Percentiles rank a stretch among this genome's conserved stretches.
Conservation (phyloP, 2,888 invertebrate genomes). For the Heliconius sara region DNA sequence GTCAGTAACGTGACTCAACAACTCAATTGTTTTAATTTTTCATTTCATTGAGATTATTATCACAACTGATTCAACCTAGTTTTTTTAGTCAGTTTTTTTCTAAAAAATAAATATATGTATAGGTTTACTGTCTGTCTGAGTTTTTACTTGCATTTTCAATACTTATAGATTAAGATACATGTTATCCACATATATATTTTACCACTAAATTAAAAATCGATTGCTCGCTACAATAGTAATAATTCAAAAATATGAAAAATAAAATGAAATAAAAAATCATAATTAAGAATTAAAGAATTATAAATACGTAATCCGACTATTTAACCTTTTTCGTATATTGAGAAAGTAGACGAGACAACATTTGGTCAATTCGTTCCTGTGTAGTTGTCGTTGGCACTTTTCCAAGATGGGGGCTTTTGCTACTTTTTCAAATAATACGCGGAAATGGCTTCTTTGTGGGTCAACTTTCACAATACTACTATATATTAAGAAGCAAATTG, state of each 20-base stretch:
- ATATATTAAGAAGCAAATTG: neutral
- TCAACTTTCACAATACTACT: slow-evolving; percentile 2
- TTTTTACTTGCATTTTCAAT: neutral
- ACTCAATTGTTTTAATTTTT: too few relatives aligned
- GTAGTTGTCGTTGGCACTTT: neutral
- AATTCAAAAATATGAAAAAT: neutral
- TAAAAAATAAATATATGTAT: neutral
- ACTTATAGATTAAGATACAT: too few relatives aligned
- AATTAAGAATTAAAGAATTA: too few relatives aligned
- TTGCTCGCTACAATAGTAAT: neutral
- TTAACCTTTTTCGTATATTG: slow-evolving; percentile 7
- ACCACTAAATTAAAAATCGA: too few relatives aligned
- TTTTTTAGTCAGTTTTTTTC: neutral
- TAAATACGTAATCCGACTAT: neutral
- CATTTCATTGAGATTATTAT: too few relatives aligned
- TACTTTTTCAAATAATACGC: slow-evolving; percentile 12
- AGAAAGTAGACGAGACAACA: neutral
- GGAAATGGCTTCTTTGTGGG: slow-evolving; percentile 13
- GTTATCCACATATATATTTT: too few relatives aligned
- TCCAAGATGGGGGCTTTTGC: neutral
- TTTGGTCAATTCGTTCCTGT: slow-evolving; percentile 6
- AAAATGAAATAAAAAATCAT: neutral
- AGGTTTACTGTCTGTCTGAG: too few relatives aligned
- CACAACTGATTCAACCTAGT: too few relatives aligned
- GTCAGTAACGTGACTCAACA: too few relatives aligned